Conservation (phyloP, 2,797 vertebrate species). For the Potorous gilbertii region DNA sequence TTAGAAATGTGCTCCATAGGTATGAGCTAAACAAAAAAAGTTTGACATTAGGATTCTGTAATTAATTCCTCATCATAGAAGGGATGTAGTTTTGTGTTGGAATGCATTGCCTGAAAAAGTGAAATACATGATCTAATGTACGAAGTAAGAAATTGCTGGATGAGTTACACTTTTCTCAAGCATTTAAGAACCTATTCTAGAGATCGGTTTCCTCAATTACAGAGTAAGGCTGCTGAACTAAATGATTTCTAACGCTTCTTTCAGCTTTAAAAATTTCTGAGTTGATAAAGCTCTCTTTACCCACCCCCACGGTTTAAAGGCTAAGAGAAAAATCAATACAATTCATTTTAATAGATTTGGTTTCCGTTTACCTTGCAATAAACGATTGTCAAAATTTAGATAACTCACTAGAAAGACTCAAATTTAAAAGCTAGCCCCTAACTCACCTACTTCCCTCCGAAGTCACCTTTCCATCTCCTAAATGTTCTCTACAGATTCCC, state of each 20-base stretch:
- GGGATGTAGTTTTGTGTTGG: constrained; percentile 42
- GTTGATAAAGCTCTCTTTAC: constrained; percentile 5
- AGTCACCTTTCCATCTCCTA: neutral
- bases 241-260: neutral
- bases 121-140: constrained; percentile 22
- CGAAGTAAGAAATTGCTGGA: neutral
- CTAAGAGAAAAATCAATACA: constrained; percentile 9
- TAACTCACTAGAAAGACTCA: neutral
- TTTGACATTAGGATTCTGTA: neutral
- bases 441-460: constrained; percentile 1
- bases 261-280: constrained; percentile 2
- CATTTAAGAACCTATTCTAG: neutral
- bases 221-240: constrained; percentile 11
- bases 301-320: neutral
- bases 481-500: neutral
- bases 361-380: constrained; percentile 49
- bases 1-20: neutral
- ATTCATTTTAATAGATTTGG: constrained; percentile 34
- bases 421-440: constrained; percentile 17
- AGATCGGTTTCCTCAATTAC: constrained; percentile 26
- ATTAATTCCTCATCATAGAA: neutral
- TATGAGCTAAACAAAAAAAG: neutral
- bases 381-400: constrained; percentile 51
- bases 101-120: constrained; percentile 28
- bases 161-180: neutral